Base-by-base conservation (phyloP, 92 coral and sea anemone genomes). In the Actinernus sp. region DNA sequence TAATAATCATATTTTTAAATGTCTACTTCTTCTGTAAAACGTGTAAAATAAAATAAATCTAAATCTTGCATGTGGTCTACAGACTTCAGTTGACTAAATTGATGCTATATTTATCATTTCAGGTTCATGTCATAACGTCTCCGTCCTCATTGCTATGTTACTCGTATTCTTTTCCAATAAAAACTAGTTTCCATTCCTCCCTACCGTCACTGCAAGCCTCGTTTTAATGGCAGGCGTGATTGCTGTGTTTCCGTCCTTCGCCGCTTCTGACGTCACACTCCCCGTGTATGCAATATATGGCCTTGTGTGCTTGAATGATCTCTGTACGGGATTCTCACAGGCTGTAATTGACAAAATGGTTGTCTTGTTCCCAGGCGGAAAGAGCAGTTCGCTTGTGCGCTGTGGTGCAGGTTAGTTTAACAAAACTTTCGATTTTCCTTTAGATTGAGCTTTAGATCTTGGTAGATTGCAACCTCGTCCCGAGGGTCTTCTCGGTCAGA, bases 321-420 rank as follows among this genome's bases (percentile, higher is more conserved):
- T 86, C 32, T 76, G 85, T 28, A 46, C 86, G 12, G 87, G 97
- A 2, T 47, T 81, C 18, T 68, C 89, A 17, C 79, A 63, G 33
- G 86, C 89, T 8, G 57, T 77, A 13, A 69, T 78, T 34, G 78
- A 82, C 61, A 68, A 74, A 40, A 76, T 86, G 89, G 85, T 78
- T 31, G 77, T 83, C 32, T 64, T 90, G 12, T 90, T 90, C 45
- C 97, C 97, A 3, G 97, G 92, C 17, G 86, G 85, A 0, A 86
- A 86, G 58, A 61, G 89, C 41, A 69, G 64, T 24, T 51, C 58
- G 51, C 68, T 90, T 26, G 52, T 86, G 49, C 68, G 71, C 40
- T 48, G 65, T 34, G 97, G 97, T 50, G 64, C 56, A 65, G 73
- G 97, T 90, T 55, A 71, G 96, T 62, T 1, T n/a, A n/a, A n/a